Base-by-base conservation (phyloP, 2,113 vertebrate species). In the Phyllostomus hastatus region DNA sequence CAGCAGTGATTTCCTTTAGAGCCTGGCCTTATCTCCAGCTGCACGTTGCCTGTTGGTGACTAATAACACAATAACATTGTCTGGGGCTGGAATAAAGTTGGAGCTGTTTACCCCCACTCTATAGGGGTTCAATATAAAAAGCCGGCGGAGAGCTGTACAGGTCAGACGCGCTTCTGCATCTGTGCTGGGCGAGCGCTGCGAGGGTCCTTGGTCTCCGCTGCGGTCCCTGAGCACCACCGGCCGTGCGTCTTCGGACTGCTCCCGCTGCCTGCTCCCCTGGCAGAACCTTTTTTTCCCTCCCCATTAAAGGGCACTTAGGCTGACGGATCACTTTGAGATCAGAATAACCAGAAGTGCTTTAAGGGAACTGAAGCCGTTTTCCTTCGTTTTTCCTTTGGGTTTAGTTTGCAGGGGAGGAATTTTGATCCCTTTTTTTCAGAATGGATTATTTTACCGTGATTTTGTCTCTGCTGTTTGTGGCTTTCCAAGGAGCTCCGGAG, bases 31-130 rank as follows among this genome's bases (percentile, higher is more conserved):
- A 99, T 99, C 99, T 98, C 97, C 95, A 95, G 91, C 98, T 97
- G 98, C 99, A 98, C 98, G 98, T 99, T 99, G 98, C 98, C 98
- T 98, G 98, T 98, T 98, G 98, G 99, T 98, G 98, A 98, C 98
- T 98, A 98, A 99, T 98, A 98, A 98, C 98, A 99, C 98, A 98
- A 99, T 98, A 99, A 97, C 98, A 99, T 98, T 99, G 99, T 99
- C 98, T 99, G 96, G 95, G 98, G 98, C 97, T 98, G 98, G 98
- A 98, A 98, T 98, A 98, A 98, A 98, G 98, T 98, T 95, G 98
- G 96, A 96, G 98, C 98, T 98, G 98, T 98, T 98, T 98, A 99
- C 98, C 97, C 98, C 97, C 98, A 95, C 98, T 97, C 98, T 97
- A 98, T 97, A 98, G 98, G 98, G 97, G 97, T 98, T 98, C 98